These are phyloP conservation scores for Myotis vivesi DNA, from an alignment of 2,797 vertebrate genomes.

Conservation along the genomic window DNA sequence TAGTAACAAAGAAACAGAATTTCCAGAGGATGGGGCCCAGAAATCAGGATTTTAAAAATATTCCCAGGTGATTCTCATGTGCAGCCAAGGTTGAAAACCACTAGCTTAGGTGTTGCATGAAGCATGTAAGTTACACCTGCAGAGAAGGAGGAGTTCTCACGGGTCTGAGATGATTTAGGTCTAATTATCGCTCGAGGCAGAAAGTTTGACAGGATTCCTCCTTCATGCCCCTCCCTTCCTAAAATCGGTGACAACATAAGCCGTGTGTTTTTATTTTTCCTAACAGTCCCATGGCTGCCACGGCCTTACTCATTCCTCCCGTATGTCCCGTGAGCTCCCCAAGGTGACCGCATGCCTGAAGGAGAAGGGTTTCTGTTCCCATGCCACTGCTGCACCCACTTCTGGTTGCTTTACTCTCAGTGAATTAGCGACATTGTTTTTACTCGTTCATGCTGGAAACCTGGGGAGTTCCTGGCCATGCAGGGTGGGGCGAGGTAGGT, in stretches of 20 bases:
- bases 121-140: background rate
- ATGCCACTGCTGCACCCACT: background rate
- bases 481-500: background rate
- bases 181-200: background rate
- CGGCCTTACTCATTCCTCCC: background rate
- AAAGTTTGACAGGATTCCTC: background rate
- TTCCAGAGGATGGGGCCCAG: too few species aligned
- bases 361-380: background rate
- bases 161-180: background rate
- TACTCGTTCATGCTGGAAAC: background rate
- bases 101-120: background rate
- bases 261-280: background rate
- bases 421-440: background rate
- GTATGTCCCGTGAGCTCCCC: background rate
- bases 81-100: too few species aligned
- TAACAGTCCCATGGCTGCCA: background rate
- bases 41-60: too few species aligned
- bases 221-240: background rate
- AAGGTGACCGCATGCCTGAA: background rate
- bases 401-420: background rate
- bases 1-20: too few species aligned
- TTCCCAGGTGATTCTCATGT: too few species aligned
- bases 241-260: background rate
- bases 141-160: background rate
- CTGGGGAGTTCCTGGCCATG: background rate